Evolutionary conservation across 2,888 invertebrate genomes (phyloP), one percentile per base, ranked within the genome.

Genomic region (Balanococcus diminutus): DNA sequence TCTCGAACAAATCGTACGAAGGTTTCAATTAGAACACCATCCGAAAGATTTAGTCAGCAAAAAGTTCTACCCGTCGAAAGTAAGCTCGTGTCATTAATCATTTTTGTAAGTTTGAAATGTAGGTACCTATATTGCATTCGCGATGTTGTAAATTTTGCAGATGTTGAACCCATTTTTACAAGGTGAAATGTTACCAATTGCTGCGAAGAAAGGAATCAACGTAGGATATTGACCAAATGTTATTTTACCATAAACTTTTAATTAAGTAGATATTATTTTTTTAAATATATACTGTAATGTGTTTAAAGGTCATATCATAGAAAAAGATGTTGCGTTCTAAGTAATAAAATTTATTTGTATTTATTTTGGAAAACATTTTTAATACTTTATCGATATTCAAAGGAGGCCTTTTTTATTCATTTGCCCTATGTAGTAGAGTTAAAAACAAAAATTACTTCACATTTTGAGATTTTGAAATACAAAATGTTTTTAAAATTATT

Each of bases 161-260:
- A 92, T 92, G 87, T 91, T 91, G 87, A 97, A 98, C 91, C 97
- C 97, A 11, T 98, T 93, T 89, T 91, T 97, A 88, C 92, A 92
- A 88, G 97, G 97, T 56, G 96, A 96, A 89, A 95, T 95, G 88
- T 91, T 97, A 87, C 96, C 97, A 11, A 95, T 97, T 87, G 97
- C 97, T 56, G 97, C 98, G 86, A 98, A 98, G 90, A 98, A 98
- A 91, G 96, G 96, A 88, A 94, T 94, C 89, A 93, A 94, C 89
- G 93, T 95, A 1, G 86, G 87, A 36, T 86, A 84, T 79, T 87
- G 86, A 87, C 67, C 67, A 79, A 79, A 36, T 67, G 72, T 51
- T 86, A 75, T 82, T 81, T 56, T 72, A 85, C 82, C 46, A 36
- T 5, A 4, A 32, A 79, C 36, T 79, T 79, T 19, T 79, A n/a